Base-by-base conservation (phyloP, 2,113 vertebrate genomes). In the Melanotaenia duboulayi region DNA sequence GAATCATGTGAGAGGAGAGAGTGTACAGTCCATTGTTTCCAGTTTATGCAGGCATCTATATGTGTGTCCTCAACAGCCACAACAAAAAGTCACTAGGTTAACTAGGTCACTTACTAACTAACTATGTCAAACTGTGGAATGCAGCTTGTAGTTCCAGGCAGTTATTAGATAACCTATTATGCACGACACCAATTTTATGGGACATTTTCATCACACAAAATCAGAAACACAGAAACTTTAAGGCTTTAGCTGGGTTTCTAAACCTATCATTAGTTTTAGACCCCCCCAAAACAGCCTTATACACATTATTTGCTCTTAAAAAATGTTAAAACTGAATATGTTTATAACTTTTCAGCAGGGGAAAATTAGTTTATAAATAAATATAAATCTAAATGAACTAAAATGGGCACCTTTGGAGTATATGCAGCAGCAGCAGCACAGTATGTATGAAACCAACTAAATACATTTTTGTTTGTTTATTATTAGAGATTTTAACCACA, bases 51-150 rank as follows among this genome's bases (percentile, higher is more conserved):
- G 42, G 55, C 62, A 60, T 82, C 12, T 66, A 60, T 0, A 4
- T 46, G 4, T 42, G 35, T 67, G 14, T 48, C 49, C 35, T 71
- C 35, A 11, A 56, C 32, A 60, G 71, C 39, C 50, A 62, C 59
- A 44, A 57, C 51, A 66, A 80, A 82, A 65, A 20, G 71, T 71
- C 71, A 58, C 80, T 42, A 68, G n/a, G n/a, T 73, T 37, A 75
- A 83, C 49, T 75, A 49, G 78, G 71, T 6, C 28, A 28, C 6
- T 28, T 28, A 28, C 28, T 28, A 28, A 28, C 28, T 28, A 28
- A 28, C 49, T 76, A 49, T 76, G 71, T 80, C 65, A 72, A 66
- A 82, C 56, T 84, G 16, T 22, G 67, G 17, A 48, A 52, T 48
- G 49, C 58, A 68, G n/a, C 7, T 14, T 40, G 48, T 35, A 20